These are phyloP conservation scores for Blastobasis lacticolella DNA, from an alignment of 2,888 invertebrate genomes.

Conservation along the genomic window DNA sequence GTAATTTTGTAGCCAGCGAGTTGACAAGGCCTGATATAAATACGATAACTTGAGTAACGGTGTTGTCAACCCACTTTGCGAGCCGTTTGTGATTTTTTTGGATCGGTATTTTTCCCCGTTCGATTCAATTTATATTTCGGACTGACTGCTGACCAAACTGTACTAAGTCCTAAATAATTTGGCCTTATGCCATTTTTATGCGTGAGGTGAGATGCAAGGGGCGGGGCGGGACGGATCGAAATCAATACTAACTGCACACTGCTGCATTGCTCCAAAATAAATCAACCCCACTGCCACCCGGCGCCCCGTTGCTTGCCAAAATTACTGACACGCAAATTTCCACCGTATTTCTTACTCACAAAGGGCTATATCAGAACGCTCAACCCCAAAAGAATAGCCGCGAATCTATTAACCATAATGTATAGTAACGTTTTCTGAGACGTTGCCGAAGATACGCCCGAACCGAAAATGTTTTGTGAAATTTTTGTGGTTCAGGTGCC, in stretches of 20 bases:
- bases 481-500: slow-evolving; percentile 8
- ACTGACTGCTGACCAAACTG: too few species aligned
- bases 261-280: slow-evolving; percentile 74
- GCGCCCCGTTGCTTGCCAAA: slow-evolving; percentile 59
- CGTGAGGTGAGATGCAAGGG: slow-evolving; percentile 60
- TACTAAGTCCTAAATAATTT: slow-evolving; percentile 20
- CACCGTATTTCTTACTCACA: slow-evolving; percentile 18
- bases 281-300: slow-evolving; percentile 54
- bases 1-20: slow-evolving; percentile 4
- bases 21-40: background rate
- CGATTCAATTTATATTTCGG: too few species aligned
- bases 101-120: too few species aligned
- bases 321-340: slow-evolving; percentile 24
- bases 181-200: slow-evolving; percentile 64
- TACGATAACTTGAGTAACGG: background rate
- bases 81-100: too few species aligned
- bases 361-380: slow-evolving; percentile 19
- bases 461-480: slow-evolving; percentile 12
- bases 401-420: slow-evolving; percentile 44
- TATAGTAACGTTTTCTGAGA: slow-evolving; percentile 33
- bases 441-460: slow-evolving; percentile 14
- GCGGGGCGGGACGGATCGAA: slow-evolving; percentile 62
- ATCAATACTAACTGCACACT: slow-evolving; percentile 75
- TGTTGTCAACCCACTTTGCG: too few species aligned
- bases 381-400: slow-evolving; percentile 27